A percentile compares a stretch with the other conserved stretches of the same genome.
Evolutionary conservation across 2,888 invertebrate species (phyloP).

Genomic region (Pammene fasciana): DNA sequence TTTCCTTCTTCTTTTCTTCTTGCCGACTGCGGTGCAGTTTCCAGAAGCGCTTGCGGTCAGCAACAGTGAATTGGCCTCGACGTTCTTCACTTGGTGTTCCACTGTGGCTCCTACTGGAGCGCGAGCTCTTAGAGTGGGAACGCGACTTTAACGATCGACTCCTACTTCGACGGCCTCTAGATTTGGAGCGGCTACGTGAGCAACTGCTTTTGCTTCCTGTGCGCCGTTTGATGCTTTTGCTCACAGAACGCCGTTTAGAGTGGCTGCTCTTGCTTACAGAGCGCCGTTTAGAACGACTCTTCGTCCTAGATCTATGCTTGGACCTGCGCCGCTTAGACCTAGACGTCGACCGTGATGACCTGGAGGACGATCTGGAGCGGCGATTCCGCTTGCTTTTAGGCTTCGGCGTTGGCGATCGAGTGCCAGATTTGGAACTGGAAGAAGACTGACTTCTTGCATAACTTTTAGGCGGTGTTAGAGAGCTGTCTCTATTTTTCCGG

Average conservation of each 20-base stretch:
- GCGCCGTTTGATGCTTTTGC: conserved; percentile 51
- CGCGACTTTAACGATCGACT: conserved; percentile 53
- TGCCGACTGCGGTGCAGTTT: conserved; percentile 68
- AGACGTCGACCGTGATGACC: conserved; percentile 47
- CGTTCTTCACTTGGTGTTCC: conserved; percentile 69
- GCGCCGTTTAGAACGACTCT: conserved; percentile 46
- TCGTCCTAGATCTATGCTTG: conserved; percentile 50
- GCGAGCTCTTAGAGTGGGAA: conserved; percentile 58
- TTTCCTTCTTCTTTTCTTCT: conserved; percentile 55
- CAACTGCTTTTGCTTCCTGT: conserved; percentile 48
- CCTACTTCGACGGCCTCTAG: conserved; percentile 54
- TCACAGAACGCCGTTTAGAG: conserved; percentile 56
- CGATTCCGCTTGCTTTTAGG: conserved; percentile 54
- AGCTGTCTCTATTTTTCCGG: conserved; percentile 63
- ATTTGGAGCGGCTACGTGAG: conserved; percentile 57
- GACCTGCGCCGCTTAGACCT: too few species aligned
- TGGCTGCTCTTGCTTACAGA: conserved; percentile 47
- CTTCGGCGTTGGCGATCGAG: conserved; percentile 56
- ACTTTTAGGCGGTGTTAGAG: conserved; percentile 72
- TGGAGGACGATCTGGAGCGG: conserved; percentile 50
- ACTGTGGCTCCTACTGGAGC: conserved; percentile 58
- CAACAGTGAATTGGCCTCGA: conserved; percentile 77
- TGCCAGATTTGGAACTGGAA: conserved; percentile 63
- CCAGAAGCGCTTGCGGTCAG: conserved; percentile 77
- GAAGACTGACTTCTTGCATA: conserved; percentile 65